Base-by-base conservation (phyloP, 2,113 vertebrate genomes). In the Eublepharis macularius region DNA sequence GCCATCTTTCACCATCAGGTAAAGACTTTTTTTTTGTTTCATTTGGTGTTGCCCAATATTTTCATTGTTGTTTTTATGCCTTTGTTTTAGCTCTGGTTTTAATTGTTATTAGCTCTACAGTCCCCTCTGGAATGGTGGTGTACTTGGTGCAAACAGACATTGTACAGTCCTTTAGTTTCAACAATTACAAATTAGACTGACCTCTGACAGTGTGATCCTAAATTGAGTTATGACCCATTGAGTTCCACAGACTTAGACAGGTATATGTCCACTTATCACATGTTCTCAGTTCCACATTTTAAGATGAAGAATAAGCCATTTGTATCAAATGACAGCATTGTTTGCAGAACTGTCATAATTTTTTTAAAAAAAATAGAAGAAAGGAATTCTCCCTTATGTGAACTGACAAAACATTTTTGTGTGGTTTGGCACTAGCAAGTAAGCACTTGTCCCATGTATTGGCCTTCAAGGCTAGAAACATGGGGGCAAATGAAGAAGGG, bases 401-500 rank as follows among this genome's bases (percentile, higher is more conserved):
- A 87, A 49, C 3, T 0, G 36, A 0, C 1, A 57, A 5, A 36
- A 77, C 69, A 75, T 5, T 1, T 0, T 0, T 73, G 32, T 19
- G 77, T 78, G 32, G 26, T 7, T 74, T 57, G 68, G 7, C 8
- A 3, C 16, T 39, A 5, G 32, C 36, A 32, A 8, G 32, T n/a
- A 32, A n/a, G 24, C 66, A 9, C 0, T 68, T 13, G 39, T 84
- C 34, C 39, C 0, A 0, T 0, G 4, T 63, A 7, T 2, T 83
- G 6, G 29, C 1, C 17, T 74, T 83, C 39, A 79, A 60, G 2
- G 34, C 32, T 66, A 51, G 57, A 86, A 83, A 0, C 72, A 43
- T 73, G 6, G 11, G 77, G 5, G n/a, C 2, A 16, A 26, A 21
- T 84, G 47, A 24, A 49, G 6, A 51, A 63, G 39, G 60, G 17